phyloP scores from a whole-genome alignment of 1,140 invertebrate species.

The Lordiphosa mommai region DNA sequence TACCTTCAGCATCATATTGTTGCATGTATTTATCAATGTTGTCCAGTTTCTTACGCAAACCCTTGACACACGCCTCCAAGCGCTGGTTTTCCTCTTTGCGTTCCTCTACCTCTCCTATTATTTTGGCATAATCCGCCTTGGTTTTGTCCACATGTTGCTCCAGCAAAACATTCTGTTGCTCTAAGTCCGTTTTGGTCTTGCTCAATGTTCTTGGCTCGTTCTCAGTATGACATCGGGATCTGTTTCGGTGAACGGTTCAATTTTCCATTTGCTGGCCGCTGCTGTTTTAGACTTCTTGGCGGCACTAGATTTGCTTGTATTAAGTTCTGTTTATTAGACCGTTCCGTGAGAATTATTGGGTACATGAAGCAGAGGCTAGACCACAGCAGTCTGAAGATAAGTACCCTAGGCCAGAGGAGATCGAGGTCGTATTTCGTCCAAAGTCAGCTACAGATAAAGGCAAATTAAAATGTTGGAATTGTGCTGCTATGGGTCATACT shows the following conservation, averaged over 20 bases:
- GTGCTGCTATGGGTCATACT: too few species aligned
- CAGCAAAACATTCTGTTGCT: slow-evolving; percentile 96
- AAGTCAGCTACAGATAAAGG: too few species aligned
- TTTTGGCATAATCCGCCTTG: slow-evolving; percentile 86
- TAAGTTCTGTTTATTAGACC: slow-evolving; percentile 6
- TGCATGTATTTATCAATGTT: too few species aligned
- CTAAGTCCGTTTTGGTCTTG: slow-evolving; percentile 95
- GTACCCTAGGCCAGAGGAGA: too few species aligned
- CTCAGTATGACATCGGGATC: slow-evolving; percentile 83
- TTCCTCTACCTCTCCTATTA: slow-evolving; percentile 88
- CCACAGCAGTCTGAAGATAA: too few species aligned
- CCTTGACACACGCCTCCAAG: slow-evolving; percentile 84
- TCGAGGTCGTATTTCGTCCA: too few species aligned
- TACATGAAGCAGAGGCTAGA: too few species aligned
- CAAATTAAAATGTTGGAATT: too few species aligned
- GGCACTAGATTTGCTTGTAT: neutral
- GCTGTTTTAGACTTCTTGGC: slow-evolving; percentile 40
- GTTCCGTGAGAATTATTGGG: neutral
- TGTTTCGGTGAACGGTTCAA: slow-evolving; percentile 6
- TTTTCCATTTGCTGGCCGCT: slow-evolving; percentile 22
- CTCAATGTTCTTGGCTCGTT: slow-evolving; percentile 92
- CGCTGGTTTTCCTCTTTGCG: slow-evolving; percentile 89
- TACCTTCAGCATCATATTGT: too few species aligned
- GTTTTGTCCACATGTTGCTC: slow-evolving; percentile 96
- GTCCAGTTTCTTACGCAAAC: slow-evolving; percentile 53